A percentile compares a stretch with the other conserved stretches of the same genome.
Evolutionary conservation across 1,140 invertebrate genomes (phyloP).

Genomic region (Triops longicaudatus): DNA sequence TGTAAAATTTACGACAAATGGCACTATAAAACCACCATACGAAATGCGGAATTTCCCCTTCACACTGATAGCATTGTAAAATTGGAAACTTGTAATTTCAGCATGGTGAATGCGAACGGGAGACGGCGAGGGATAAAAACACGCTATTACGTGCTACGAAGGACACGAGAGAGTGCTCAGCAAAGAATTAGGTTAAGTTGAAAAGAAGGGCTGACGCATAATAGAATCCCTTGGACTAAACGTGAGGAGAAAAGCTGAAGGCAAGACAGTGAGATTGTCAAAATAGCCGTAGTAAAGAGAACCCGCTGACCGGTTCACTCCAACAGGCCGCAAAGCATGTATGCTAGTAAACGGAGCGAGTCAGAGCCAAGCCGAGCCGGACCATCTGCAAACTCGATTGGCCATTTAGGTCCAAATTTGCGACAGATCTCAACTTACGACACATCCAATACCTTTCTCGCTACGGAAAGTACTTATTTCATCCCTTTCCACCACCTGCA

Average conservation of each 20-base stretch:
- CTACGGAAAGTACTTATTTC: background rate
- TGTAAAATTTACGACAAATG: background rate
- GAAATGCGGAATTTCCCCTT: no score
- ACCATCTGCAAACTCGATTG: background rate
- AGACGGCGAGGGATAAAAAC: background rate
- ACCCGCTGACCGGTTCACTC: background rate
- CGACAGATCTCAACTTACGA: background rate
- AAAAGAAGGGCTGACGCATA: background rate
- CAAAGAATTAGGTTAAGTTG: background rate
- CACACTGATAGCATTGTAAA: background rate
- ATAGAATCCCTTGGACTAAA: background rate
- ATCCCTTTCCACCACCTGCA: background rate
- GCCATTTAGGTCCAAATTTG: background rate
- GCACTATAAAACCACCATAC: no score
- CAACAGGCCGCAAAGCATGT: background rate
- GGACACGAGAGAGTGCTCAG: background rate
- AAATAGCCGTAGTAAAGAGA: background rate
- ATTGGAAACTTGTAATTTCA: background rate
- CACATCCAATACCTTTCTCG: background rate
- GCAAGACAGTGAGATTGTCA: slow-evolving; percentile 4
- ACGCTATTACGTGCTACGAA: background rate
- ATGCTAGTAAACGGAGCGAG: background rate
- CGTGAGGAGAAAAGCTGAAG: background rate
- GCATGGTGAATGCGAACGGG: no score
- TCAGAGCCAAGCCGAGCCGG: background rate